A percentile compares a stretch with the other conserved stretches of the same genome.
Evolutionary conservation across 23 tunicate genomes (phyloP).

Genomic region (Oikopleura albicans): DNA sequence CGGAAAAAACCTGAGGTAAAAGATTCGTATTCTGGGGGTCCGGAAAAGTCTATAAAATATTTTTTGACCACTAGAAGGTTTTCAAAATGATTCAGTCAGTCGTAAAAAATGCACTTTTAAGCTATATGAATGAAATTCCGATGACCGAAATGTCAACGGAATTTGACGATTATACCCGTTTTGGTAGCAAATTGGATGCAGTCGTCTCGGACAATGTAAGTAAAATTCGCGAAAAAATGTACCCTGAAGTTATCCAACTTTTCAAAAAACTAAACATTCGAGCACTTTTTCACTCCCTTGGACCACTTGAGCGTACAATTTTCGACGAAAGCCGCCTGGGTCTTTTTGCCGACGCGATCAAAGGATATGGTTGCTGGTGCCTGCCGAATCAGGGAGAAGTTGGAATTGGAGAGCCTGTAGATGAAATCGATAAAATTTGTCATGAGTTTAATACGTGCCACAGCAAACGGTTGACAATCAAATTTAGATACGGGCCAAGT

Average conservation of each 20-base stretch:
- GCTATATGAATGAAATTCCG: background rate
- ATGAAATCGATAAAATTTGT: background rate
- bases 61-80: too few relatives aligned
- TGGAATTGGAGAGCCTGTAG: background rate
- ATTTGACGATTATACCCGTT: background rate
- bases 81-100: too few relatives aligned
- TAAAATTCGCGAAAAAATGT: background rate
- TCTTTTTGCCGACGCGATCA: background rate
- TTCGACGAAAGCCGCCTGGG: background rate
- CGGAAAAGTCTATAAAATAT: too few relatives aligned
- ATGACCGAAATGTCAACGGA: background rate
- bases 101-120: too few relatives aligned
- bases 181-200: background rate
- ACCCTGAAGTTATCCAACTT: background rate
- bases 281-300: background rate
- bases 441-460: background rate
- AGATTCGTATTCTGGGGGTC: too few relatives aligned
- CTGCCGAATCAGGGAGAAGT: background rate
- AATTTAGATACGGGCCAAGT: too few relatives aligned
- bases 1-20: too few relatives aligned
- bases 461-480: background rate
- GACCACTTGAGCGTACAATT: background rate
- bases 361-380: background rate
- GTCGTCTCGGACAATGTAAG: background rate
- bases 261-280: conserved; percentile 4